Evolutionary conservation across 2,797 vertebrate species (phyloP), one percentile per base, ranked within the genome.

Genomic region (Poeciliopsis presidionis): DNA sequence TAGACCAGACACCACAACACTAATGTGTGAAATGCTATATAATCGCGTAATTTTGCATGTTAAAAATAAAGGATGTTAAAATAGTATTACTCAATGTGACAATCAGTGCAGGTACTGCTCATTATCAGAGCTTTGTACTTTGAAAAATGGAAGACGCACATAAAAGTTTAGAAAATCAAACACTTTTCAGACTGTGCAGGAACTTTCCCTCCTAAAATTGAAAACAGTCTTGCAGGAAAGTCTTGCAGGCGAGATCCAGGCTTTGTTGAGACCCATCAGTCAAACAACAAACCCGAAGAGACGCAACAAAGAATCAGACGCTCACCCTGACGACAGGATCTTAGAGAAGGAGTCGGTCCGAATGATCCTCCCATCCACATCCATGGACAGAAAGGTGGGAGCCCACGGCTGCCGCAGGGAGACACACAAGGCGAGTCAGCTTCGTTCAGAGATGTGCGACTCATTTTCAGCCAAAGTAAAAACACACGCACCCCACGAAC

Each of bases 321-420:
- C 95, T 95, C 94, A 97, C 96, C 96, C 96, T 5, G 96, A 93
- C n/a, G 96, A 97, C 53, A 97, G 87, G 80, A 96, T 92, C 95
- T 97, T 97, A 6, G 96, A 96, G 90, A 98, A 97, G 30, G 95
- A 95, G 88, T 96, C 95, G 0, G 95, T 94, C 90, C 96, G 93
- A 80, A 96, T 91, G 86, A 97, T 93, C 76, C 97, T 93, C 5
- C 95, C 95, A 36, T 97, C 96, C 6, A 88, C 86, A 1, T 97
- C 97, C 95, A 96, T 92, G 71, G 96, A 98, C 74, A 98, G 95
- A 86, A 97, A 97, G 0, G 94, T 92, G 5, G 96, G 95, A 18
- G 85, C 85, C 95, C 96, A 96, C 13, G 94, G 91, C 95, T 97
- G 90, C n/a, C 18, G 3, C 61, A 73, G 13, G 45, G 45, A 81